Evolutionary conservation across 2,797 vertebrate species (phyloP), one percentile per base, ranked within the genome.

Genomic region (Sus cebifrons): DNA sequence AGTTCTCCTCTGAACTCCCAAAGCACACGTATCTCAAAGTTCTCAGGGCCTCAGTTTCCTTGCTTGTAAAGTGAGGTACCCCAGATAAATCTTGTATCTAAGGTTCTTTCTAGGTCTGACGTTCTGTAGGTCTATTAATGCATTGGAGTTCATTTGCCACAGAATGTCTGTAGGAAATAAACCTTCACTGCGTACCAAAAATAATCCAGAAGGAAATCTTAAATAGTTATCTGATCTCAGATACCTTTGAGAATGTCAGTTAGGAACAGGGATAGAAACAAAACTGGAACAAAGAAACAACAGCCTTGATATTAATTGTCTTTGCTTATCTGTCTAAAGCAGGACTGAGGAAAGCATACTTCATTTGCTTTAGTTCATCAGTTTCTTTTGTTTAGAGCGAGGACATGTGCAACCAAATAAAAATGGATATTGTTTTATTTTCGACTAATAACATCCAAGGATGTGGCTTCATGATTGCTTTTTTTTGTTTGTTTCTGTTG

Each of bases 151-250:
- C 56, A 49, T 79, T 92, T 74, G 84, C 18, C 17, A 74, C 58
- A 68, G 67, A 95, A 90, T 3, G 1, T n/a, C 78, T 89, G 2
- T 44, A 82, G 27, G 15, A 74, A 94, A 86, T 68, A 83, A 86
- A 78, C 29, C 87, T 91, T 70, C 67, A 79, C 15, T 65, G 62
- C 81, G 44, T 52, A 44, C n/a, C 56, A 58, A 91, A 90, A 86
- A 84, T 85, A 84, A 95, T 91, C 27, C 68, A 95, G 65, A 94
- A 56, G 27, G 49, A 56, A 95, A 87, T 40, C 40, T 84, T 84
- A 96, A 85, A 52, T 58, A 74, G 15, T 89, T 96, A 91, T 58
- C 88, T 91, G 79, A 97, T 87, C 64, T 75, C 44, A 96, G n/a
- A 89, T 36, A 67, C 68, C 21, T 93, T 89, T 86, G 52, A 79